Evolutionary conservation across 2,888 invertebrate genomes (phyloP).

Genomic region (Sphaerophoria rueppellii): DNA sequence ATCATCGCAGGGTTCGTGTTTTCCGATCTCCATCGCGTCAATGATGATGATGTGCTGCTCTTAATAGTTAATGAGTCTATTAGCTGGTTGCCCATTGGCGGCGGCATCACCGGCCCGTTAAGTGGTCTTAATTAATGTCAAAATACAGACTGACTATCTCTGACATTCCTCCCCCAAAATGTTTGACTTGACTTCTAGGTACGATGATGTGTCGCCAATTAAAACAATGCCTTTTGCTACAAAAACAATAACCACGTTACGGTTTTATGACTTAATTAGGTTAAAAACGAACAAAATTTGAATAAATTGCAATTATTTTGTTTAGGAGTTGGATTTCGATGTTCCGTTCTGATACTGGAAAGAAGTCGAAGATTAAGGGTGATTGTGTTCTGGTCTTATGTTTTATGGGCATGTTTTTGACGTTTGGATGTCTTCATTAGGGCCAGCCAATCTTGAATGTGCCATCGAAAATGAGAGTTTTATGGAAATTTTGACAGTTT

Average conservation of each 20-base stretch:
- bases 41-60: slow-evolving; percentile 3
- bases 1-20: too few relatives aligned
- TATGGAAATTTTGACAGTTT: slow-evolving; percentile 64
- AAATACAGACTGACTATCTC: slow-evolving; percentile 45
- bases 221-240: slow-evolving; percentile 62
- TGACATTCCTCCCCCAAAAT: not conserved
- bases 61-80: slow-evolving; percentile 69
- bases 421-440: slow-evolving; percentile 69
- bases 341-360: not conserved
- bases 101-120: slow-evolving; percentile 37
- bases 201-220: slow-evolving; percentile 63
- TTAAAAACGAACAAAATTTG: slow-evolving; percentile 49
- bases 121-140: slow-evolving; percentile 72
- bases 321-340: not conserved
- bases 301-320: slow-evolving; percentile 50
- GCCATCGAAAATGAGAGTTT: slow-evolving; percentile 46
- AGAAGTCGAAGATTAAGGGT: slow-evolving; percentile 4
- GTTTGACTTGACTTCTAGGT: too few relatives aligned
- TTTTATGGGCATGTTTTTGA: slow-evolving; percentile 65
- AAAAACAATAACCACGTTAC: slow-evolving; percentile 54
- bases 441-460: slow-evolving; percentile 41
- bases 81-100: slow-evolving; percentile 63
- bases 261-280: slow-evolving; percentile 71
- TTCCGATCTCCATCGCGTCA: slow-evolving; percentile 15
- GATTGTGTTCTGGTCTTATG: slow-evolving; percentile 40